Base-by-base conservation (phyloP, 2,113 vertebrate genomes). In the Desmodus rotundus region DNA sequence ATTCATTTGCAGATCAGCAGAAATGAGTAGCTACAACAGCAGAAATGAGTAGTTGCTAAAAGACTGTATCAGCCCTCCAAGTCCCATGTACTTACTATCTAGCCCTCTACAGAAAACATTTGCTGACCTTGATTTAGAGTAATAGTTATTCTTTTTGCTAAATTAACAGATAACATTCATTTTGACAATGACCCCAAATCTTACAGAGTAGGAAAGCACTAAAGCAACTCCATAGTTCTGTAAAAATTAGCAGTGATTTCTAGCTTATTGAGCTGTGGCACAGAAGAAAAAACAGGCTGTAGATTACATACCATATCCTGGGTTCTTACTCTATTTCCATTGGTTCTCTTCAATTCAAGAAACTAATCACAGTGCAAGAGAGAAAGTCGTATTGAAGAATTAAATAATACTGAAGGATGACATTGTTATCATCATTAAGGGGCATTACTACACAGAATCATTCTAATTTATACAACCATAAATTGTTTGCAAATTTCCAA, bases 201-300 rank as follows among this genome's bases (percentile, higher is more conserved):
- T 47, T 87, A 26, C 47, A 73, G 8, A 92, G 43, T 17, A 50
- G 36, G 41, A 89, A 85, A 91, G 56, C 38, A 43, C 7, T 89
- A 10, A 3, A 70, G 50, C 81, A 81, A 91, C 89, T 89, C 43
- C 78, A 88, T 17, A 50, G 33, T 89, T 93, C 22, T n/a, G 43
- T 33, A 86, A 83, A 58, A 52, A 78, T 88, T 91, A 95, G 28
- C n/a, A 91, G 24, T 13, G 76, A 88, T 81, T 93, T 88, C 90
- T 89, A 72, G 58, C 56, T 96, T 84, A 96, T 68, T 63, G 65
- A 47, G 28, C 65, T 63, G 14, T 41, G 33, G 82, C 38, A 80
- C 50, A 70, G 83, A 87, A 63, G 90, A 92, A 82, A 93, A 90
- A 70, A 82, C 2, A 89, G 68, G 41, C 74, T 61, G 41, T 70